Conservation (phyloP, 2,113 vertebrate genomes). For the Aptenodytes forsteri region DNA sequence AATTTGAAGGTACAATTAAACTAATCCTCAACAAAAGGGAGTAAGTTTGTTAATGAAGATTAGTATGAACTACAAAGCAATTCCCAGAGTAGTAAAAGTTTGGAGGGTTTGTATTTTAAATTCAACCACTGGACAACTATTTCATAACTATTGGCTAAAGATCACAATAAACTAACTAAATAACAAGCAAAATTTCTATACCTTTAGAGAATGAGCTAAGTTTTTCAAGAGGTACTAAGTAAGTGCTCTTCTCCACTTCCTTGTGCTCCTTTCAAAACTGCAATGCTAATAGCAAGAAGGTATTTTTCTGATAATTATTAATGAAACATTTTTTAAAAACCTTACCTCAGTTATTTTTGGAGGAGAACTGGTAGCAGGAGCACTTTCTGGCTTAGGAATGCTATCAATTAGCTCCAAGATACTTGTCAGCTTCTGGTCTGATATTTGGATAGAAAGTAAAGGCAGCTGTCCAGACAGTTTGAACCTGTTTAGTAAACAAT, state of each 20-base stretch:
- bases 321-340: not conserved
- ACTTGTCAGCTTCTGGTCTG: slow-evolving; percentile 88
- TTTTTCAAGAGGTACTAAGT: not conserved
- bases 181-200: not conserved
- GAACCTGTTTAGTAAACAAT: slow-evolving; percentile 79
- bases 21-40: not conserved
- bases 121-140: not conserved
- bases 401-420: slow-evolving; percentile 89
- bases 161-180: not conserved
- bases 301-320: not conserved
- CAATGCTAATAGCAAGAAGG: not conserved
- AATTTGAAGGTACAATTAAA: not conserved
- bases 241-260: not conserved
- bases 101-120: not conserved
- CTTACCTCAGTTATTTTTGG: slow-evolving; percentile 78
- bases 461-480: slow-evolving; percentile 90
- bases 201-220: not conserved
- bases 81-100: not conserved
- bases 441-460: slow-evolving; percentile 88
- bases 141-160: not conserved
- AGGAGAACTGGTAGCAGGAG: slow-evolving; percentile 54
- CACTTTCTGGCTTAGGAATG: slow-evolving; percentile 88
- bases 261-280: not conserved
- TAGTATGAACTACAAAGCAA: not conserved
- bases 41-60: not conserved